Conservation (phyloP, 2,888 invertebrate genomes). For the Abscondita cerata region DNA sequence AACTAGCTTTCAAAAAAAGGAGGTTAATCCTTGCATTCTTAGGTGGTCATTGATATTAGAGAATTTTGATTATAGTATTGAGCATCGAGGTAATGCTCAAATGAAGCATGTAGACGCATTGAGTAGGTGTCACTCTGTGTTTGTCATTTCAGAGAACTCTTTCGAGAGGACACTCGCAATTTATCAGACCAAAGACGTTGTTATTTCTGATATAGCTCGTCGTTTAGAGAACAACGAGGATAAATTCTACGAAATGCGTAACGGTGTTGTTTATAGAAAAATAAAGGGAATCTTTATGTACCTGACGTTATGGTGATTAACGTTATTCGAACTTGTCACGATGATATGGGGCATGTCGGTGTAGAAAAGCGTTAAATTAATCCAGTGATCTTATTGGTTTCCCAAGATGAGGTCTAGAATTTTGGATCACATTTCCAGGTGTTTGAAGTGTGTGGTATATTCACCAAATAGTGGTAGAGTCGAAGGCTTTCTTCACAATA, state of each 20-base stretch:
- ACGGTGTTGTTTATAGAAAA: conserved; percentile 16
- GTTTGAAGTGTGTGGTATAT: conserved; percentile 14
- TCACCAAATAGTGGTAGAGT: neutral
- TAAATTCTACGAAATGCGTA: conserved; percentile 9
- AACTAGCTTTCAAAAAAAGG: neutral
- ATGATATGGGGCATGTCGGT: conserved; percentile 47
- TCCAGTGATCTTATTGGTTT: conserved; percentile 14
- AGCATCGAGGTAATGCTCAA: neutral
- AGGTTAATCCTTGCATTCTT: neutral
- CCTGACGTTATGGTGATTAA: conserved; percentile 41
- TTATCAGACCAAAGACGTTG: neutral
- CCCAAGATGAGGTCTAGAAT: neutral
- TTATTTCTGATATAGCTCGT: neutral
- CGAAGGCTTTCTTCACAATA: conserved; percentile 6
- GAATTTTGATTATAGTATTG: conserved; percentile 2
- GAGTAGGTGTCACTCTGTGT: neutral
- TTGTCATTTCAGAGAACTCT: conserved; percentile 10
- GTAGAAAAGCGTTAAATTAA: neutral
- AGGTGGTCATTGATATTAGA: too few relatives aligned
- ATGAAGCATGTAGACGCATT: conserved; percentile 12
- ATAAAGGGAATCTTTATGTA: conserved; percentile 34
- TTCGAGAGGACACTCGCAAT: conserved; percentile 4
- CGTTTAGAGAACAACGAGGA: neutral
- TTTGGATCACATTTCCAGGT: neutral
- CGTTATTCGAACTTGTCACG: conserved; percentile 42